Conservation (phyloP, 2,888 invertebrate genomes). For the Lamellibrachia columna region DNA sequence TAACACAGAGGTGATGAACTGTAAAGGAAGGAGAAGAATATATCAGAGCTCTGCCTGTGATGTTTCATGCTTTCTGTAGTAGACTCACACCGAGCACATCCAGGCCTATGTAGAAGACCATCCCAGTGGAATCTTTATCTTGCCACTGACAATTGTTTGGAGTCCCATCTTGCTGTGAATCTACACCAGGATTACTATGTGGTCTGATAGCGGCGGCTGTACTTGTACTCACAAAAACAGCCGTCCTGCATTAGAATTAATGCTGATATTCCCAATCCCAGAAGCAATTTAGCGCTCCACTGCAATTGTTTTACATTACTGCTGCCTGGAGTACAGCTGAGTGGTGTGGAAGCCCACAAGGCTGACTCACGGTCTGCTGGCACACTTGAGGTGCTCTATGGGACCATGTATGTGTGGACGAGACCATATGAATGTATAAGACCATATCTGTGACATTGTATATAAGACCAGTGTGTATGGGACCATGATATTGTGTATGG, state of each 20-base stretch:
- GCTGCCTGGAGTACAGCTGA: neutral
- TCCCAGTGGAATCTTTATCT: neutral
- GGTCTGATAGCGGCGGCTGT: neutral
- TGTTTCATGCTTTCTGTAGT: no score
- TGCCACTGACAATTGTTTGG: neutral
- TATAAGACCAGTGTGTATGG: no score
- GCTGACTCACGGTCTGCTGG: neutral
- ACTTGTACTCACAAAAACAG: neutral
- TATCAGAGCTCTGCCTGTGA: no score
- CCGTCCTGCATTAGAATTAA: neutral
- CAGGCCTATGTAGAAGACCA: neutral
- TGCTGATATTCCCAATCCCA: neutral
- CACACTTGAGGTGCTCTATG: neutral
- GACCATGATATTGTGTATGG: no score
- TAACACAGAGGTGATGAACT: no score
- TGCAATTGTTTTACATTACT: neutral
- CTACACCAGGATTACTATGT: neutral
- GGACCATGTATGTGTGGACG: neutral
- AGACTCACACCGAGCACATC: neutral
- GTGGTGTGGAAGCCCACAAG: neutral
- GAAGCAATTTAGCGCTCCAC: neutral
- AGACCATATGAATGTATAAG: neutral
- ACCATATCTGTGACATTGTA: no score
- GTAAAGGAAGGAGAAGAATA: no score
- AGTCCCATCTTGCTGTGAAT: neutral